These are phyloP conservation scores for Cecidostiba fungosa DNA, from an alignment of 2,888 invertebrate genomes.

Conservation along the genomic window DNA sequence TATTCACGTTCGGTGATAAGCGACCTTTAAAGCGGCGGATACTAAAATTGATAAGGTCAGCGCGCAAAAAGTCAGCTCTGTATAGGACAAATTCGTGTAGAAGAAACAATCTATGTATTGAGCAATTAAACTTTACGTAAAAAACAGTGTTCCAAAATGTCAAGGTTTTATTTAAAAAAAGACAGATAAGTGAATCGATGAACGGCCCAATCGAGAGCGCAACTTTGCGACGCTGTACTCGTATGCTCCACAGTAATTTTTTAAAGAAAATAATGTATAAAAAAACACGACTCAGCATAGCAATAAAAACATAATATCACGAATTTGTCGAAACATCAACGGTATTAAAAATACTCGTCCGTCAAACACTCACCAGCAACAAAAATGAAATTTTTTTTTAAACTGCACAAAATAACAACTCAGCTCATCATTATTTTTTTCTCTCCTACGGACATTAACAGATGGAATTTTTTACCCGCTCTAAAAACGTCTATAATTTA, in stretches of 20 bases:
- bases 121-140: neutral
- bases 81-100: neutral
- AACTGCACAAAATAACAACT: too few relatives aligned
- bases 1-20: constrained; percentile 45
- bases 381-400: too few relatives aligned
- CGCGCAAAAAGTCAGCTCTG: neutral
- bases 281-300: too few relatives aligned
- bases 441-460: too few relatives aligned
- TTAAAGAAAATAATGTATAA: too few relatives aligned
- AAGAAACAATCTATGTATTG: neutral
- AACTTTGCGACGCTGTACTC: too few relatives aligned
- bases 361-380: too few relatives aligned
- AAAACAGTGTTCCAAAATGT: neutral
- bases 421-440: neutral
- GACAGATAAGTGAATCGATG: neutral
- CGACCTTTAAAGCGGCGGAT: neutral
- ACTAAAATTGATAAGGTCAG: constrained; percentile 44
- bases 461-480: constrained; percentile 16
- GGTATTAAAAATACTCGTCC: too few relatives aligned
- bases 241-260: too few relatives aligned
- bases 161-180: neutral
- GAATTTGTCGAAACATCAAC: too few relatives aligned
- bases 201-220: too few relatives aligned
- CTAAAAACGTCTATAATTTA: neutral
- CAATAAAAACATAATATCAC: too few relatives aligned